phyloP scores from a whole-genome alignment of 1,140 invertebrate genomes.

The Rhagoletis pomonella region DNA sequence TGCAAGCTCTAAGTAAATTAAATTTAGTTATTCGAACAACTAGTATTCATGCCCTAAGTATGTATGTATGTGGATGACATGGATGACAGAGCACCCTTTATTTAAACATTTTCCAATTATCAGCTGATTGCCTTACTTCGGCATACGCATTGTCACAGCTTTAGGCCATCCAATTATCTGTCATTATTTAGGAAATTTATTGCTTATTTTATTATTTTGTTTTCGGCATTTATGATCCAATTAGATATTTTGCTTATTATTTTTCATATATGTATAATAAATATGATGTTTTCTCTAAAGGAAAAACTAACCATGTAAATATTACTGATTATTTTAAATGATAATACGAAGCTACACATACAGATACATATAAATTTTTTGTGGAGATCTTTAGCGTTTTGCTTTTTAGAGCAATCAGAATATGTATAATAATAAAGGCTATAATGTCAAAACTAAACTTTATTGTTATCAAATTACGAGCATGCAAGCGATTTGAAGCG shows the following conservation, averaged over 20 bases:
- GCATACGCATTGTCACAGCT: too few relatives aligned
- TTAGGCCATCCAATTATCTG: background rate
- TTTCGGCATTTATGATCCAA: background rate
- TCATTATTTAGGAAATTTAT: background rate
- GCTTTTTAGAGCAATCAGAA: background rate
- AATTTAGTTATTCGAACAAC: too few relatives aligned
- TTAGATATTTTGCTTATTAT: too few relatives aligned
- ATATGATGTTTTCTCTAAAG: background rate
- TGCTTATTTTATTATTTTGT: background rate
- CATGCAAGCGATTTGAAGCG: background rate
- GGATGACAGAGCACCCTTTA: too few relatives aligned
- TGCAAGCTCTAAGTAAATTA: too few relatives aligned
- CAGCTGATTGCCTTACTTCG: too few relatives aligned
- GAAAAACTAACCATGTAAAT: background rate
- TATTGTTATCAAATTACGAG: background rate
- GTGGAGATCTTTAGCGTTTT: too few relatives aligned
- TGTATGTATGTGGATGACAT: background rate
- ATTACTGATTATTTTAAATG: conserved; percentile 33
- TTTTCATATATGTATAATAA: background rate
- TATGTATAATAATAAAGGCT: too few relatives aligned
- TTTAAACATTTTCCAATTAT: too few relatives aligned
- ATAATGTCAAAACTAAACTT: background rate
- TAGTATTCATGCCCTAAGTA: background rate
- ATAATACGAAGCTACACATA: background rate
- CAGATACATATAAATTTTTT: background rate